Evolutionary conservation across 2,888 invertebrate species (phyloP).

Genomic region (Amblyteles armatorius): DNA sequence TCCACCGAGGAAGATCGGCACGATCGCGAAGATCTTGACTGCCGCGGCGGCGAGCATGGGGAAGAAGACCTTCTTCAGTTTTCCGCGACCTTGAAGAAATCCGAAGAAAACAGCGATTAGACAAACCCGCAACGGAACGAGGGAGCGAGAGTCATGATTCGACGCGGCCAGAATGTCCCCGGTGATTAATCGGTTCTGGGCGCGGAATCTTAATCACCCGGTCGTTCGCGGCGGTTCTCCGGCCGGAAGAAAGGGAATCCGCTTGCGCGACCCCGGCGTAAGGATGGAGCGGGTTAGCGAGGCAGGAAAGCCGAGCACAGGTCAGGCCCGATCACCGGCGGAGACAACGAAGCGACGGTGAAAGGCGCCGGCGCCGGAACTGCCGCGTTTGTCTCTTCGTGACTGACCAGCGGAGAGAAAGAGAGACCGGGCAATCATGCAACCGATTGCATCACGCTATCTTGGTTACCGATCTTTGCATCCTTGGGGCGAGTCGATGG

Average conservation of each 20-base stretch:
- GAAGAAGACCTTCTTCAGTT: slow-evolving; percentile 90
- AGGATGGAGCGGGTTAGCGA: slow-evolving; percentile 46
- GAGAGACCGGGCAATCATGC: slow-evolving; percentile 60
- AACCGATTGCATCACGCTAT: slow-evolving; percentile 56
- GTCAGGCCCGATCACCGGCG: slow-evolving; percentile 47
- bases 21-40: slow-evolving; percentile 89
- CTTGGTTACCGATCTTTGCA: slow-evolving; percentile 25
- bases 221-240: slow-evolving; percentile 4
- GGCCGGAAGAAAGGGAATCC: slow-evolving; percentile 56
- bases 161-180: neutral
- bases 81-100: slow-evolving; percentile 88
- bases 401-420: slow-evolving; percentile 35
- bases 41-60: slow-evolving; percentile 90
- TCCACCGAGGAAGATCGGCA: slow-evolving; percentile 90
- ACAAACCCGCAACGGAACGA: neutral
- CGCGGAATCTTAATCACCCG: neutral
- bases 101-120: slow-evolving; percentile 15
- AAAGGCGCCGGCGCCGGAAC: slow-evolving; percentile 70
- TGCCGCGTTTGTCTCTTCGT: slow-evolving; percentile 56
- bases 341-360: slow-evolving; percentile 63
- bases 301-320: slow-evolving; percentile 39
- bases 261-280: slow-evolving; percentile 33
- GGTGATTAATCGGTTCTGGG: neutral
- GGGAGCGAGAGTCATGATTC: neutral
- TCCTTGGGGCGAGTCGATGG: slow-evolving; percentile 4